These are phyloP conservation scores for Halichondria panicea DNA, from an alignment of 37 sponge, comb jelly and placozoan species.

Conservation along the genomic window DNA sequence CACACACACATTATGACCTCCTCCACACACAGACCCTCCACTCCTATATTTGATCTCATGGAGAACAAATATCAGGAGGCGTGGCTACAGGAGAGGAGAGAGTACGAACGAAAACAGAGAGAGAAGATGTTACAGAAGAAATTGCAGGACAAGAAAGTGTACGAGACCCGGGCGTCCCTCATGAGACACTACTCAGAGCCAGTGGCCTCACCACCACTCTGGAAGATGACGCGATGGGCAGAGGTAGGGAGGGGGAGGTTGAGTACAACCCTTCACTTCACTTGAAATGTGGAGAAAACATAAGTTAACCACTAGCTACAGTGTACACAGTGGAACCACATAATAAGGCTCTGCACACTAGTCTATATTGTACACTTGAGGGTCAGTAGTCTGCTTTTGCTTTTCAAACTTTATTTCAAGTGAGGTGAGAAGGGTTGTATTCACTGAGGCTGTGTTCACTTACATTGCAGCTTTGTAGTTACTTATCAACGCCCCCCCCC, in stretches of 20 bases:
- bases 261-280: too few species aligned
- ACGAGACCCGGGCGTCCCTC: constrained; percentile 82
- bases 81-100: constrained; percentile 73
- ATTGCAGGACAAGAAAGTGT: constrained; percentile 59
- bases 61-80: constrained; percentile 74
- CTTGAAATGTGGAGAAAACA: too few species aligned
- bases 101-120: constrained; percentile 37
- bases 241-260: constrained; percentile 60
- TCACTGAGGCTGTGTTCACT: too few species aligned
- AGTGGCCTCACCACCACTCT: constrained; percentile 69
- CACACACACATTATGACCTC: not conserved
- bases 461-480: too few species aligned
- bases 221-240: constrained; percentile 74
- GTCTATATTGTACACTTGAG: too few species aligned
- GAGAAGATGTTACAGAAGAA: constrained; percentile 49
- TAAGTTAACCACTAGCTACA: too few species aligned
- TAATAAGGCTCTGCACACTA: too few species aligned
- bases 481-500: too few species aligned
- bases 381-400: too few species aligned
- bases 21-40: constrained; percentile 69
- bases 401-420: too few species aligned
- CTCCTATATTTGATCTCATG: constrained; percentile 82
- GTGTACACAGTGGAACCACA: too few species aligned
- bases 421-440: too few species aligned
- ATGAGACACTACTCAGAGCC: constrained; percentile 72